A percentile compares a stretch with the other conserved stretches of the same genome.
Evolutionary conservation across 2,113 vertebrate genomes (phyloP).

Genomic region (Sylvia atricapilla): DNA sequence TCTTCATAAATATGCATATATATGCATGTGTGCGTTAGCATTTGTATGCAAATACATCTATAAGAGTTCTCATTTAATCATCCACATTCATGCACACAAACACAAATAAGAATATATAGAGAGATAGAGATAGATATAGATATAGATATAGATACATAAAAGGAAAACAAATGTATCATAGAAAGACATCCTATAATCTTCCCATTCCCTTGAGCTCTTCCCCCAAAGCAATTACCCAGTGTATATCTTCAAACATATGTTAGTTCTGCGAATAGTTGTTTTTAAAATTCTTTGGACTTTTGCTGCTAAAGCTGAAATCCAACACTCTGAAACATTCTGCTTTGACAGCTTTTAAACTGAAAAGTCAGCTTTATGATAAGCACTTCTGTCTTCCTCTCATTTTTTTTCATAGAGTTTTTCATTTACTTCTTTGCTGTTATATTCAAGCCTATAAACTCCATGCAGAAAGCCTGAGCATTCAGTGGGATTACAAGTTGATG

Average conservation of each 20-base stretch:
- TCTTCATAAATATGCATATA: not conserved
- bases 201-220: not conserved
- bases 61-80: not conserved
- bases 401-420: not conserved
- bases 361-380: not conserved
- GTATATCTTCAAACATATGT: not conserved
- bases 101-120: not conserved
- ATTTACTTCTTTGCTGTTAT: not conserved
- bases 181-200: not conserved
- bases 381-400: not conserved
- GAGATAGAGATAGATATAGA: not conserved
- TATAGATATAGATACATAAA: not conserved
- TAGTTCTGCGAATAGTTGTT: not conserved
- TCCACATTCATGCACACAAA: not conserved
- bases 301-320: not conserved
- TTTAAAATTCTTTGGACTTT: not conserved
- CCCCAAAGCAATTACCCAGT: not conserved
- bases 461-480: not conserved
- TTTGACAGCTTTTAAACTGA: not conserved
- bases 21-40: not conserved
- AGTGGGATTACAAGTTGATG: not conserved
- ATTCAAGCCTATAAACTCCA: not conserved
- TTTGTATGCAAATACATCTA: not conserved
- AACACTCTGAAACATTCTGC: not conserved
- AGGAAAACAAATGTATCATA: not conserved